These are phyloP conservation scores for Tylochromis polylepis DNA, from an alignment of 2,113 vertebrate species.

Conservation along the genomic window DNA sequence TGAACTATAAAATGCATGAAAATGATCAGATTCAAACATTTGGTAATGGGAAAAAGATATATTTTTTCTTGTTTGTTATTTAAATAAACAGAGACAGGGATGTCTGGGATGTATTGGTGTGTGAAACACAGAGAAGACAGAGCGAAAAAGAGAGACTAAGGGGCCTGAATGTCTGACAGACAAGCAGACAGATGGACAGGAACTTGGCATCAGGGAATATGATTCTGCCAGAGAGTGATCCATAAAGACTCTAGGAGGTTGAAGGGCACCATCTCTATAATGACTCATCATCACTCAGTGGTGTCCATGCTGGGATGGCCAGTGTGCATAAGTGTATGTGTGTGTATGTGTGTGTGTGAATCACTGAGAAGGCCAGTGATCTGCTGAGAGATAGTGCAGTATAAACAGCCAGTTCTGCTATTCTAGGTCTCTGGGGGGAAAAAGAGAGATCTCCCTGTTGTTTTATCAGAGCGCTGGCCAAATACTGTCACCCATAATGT, in stretches of 20 bases:
- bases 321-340: background rate
- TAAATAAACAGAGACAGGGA: slow-evolving; percentile 64
- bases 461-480: slow-evolving; percentile 55
- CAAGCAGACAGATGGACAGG: slow-evolving; percentile 57
- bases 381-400: slow-evolving; percentile 62
- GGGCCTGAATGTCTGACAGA: slow-evolving; percentile 61
- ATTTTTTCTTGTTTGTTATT: slow-evolving; percentile 60
- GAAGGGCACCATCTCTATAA: slow-evolving; percentile 61
- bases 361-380: slow-evolving; percentile 42
- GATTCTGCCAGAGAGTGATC: slow-evolving; percentile 66
- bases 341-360: slow-evolving; percentile 16
- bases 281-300: slow-evolving; percentile 73
- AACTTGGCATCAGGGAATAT: slow-evolving; percentile 70
- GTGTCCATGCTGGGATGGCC: slow-evolving; percentile 44
- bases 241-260: slow-evolving; percentile 62
- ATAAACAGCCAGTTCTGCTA: slow-evolving; percentile 54
- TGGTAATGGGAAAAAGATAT: slow-evolving; percentile 48
- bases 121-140: slow-evolving; percentile 54
- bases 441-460: slow-evolving; percentile 46
- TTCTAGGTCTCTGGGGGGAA: slow-evolving; percentile 38
- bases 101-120: slow-evolving; percentile 67
- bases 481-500: slow-evolving; percentile 53
- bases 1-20: slow-evolving; percentile 21
- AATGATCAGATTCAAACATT: slow-evolving; percentile 48
- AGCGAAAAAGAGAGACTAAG: slow-evolving; percentile 29